These are phyloP conservation scores for Coptotermes formosanus DNA, from an alignment of 1,140 invertebrate species.

Conservation along the genomic window DNA sequence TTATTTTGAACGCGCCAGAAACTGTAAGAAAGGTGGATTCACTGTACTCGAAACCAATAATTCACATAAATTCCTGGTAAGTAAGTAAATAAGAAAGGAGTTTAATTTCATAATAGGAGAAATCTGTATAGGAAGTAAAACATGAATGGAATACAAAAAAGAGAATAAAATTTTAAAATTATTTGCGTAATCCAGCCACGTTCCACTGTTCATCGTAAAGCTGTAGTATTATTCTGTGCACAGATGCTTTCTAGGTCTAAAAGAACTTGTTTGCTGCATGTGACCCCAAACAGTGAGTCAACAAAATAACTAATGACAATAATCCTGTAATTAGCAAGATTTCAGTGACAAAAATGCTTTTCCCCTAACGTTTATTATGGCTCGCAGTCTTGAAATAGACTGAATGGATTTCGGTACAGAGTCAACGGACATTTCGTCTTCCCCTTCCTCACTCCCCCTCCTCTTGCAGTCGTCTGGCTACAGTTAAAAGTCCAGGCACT, in stretches of 20 bases:
- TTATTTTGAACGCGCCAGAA: neutral
- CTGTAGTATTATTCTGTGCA: neutral
- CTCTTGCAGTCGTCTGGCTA: neutral
- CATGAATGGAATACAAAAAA: neutral
- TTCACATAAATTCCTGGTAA: neutral
- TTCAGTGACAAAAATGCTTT: neutral
- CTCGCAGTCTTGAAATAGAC: neutral
- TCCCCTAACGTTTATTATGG: neutral
- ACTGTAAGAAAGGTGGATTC: neutral
- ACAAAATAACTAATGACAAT: too few relatives aligned
- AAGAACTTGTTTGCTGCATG: neutral
- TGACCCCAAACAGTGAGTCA: neutral
- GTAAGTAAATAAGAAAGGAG: neutral
- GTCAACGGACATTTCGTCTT: neutral
- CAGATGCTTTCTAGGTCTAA: neutral
- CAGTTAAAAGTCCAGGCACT: neutral
- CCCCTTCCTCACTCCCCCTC: neutral
- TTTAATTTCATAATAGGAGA: neutral
- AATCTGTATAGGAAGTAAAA: neutral
- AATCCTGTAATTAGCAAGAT: neutral
- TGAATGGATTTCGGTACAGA: neutral
- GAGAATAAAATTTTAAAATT: neutral
- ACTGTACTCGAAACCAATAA: neutral
- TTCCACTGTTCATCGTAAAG: neutral
- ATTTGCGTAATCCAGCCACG: neutral